A percentile compares a stretch with the other conserved stretches of the same genome.
phyloP scores from a whole-genome alignment of 2,888 invertebrate genomes.

The Ophioninae sp. region DNA sequence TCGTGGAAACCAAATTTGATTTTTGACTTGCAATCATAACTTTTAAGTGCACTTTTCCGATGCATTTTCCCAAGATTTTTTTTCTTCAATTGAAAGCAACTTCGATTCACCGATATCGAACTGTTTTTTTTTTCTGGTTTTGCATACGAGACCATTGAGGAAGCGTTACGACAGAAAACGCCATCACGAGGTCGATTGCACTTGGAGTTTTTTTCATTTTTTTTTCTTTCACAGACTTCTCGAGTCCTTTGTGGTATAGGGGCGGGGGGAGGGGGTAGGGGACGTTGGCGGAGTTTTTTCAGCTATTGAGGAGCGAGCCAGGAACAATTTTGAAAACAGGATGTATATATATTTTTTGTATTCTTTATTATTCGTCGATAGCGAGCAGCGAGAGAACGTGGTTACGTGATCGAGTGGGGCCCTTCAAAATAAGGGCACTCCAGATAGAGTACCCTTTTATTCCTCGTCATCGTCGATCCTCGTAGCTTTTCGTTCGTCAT shows the following conservation, averaged over 20 bases:
- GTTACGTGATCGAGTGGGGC: constrained; percentile 52
- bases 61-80: no score
- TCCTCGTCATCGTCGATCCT: constrained; percentile 18
- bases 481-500: constrained; percentile 30
- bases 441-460: constrained; percentile 35
- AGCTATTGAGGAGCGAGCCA: neutral
- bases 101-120: no score
- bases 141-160: constrained; percentile 25
- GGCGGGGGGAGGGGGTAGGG: no score
- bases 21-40: no score
- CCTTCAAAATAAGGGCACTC: constrained; percentile 47
- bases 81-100: no score
- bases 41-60: no score
- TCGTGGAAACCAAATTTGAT: no score
- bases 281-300: constrained; percentile 14
- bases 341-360: no score
- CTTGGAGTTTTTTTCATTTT: constrained; percentile 21
- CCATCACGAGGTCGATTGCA: constrained; percentile 7
- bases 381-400: constrained; percentile 27
- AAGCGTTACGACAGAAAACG: constrained; percentile 28
- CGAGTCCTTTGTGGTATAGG: neutral
- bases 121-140: neutral
- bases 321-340: constrained; percentile 40
- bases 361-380: constrained; percentile 23
- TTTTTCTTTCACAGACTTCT: constrained; percentile 6